Conservation (phyloP, 37 sponge, comb jelly and placozoan species). For the Oscarella lobularis region DNA sequence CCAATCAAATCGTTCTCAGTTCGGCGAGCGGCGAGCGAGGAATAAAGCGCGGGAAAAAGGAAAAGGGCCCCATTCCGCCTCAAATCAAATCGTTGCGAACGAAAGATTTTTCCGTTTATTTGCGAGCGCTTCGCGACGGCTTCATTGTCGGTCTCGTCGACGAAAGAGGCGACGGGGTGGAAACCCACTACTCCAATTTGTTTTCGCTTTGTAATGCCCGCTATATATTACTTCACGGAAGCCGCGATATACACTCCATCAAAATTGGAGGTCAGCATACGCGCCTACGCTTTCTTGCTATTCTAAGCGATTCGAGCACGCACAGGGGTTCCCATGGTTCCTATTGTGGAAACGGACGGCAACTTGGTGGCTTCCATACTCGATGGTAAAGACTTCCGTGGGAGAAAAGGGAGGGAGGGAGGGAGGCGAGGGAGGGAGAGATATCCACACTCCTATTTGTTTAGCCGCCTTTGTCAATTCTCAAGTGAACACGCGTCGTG, state of each 20-base stretch:
- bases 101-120: background rate
- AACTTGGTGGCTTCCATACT: background rate
- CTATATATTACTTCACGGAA: background rate
- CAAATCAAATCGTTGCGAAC: background rate
- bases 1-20: background rate
- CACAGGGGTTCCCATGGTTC: background rate
- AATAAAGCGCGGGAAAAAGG: background rate
- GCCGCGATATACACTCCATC: background rate
- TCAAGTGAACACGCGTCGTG: too few relatives aligned
- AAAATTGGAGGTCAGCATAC: background rate
- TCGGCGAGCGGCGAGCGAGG: background rate
- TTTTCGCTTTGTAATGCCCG: background rate
- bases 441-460: background rate
- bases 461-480: too few relatives aligned
- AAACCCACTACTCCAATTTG: background rate
- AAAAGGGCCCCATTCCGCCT: background rate
- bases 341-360: background rate
- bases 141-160: background rate
- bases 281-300: too few relatives aligned
- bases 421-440: background rate
- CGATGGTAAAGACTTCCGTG: background rate
- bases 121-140: background rate
- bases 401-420: too few relatives aligned
- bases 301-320: too few relatives aligned
- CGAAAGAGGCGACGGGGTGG: background rate